Percentiles rank a stretch among this genome's conserved stretches.
These are phyloP conservation scores for Orius insidiosus DNA, from an alignment of 1,140 invertebrate genomes.

Conservation along the genomic window DNA sequence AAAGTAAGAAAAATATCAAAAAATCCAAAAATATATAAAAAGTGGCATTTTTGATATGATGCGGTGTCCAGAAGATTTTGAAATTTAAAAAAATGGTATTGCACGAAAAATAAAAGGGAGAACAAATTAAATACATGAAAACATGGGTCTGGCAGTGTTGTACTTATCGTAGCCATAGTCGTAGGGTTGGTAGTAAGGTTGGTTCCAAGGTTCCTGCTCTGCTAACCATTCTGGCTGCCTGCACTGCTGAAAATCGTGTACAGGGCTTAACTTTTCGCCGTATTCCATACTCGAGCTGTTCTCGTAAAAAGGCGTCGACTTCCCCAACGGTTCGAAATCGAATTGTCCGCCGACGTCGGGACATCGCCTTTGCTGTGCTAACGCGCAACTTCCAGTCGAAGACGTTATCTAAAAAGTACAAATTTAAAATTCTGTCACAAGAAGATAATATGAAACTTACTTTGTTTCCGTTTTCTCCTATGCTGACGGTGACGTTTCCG, in stretches of 20 bases:
- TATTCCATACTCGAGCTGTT: not conserved
- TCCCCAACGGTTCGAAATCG: slow-evolving; percentile 4
- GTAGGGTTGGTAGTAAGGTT: slow-evolving; percentile 1
- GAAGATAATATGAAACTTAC: slow-evolving; percentile 18
- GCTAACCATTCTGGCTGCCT: slow-evolving; percentile 8
- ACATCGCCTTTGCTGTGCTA: slow-evolving; percentile 28
- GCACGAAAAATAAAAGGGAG: no score
- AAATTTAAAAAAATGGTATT: no score
- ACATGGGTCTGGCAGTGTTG: slow-evolving; percentile 8
- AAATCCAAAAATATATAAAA: no score
- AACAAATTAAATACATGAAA: slow-evolving; percentile 5
- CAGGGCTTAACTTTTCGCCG: not conserved
- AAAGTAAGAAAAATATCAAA: no score
- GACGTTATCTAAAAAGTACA: slow-evolving; percentile 36
- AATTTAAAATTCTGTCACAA: not conserved
- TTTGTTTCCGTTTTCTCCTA: slow-evolving; percentile 49
- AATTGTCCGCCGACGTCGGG: not conserved
- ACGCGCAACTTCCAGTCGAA: slow-evolving; percentile 38
- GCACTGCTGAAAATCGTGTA: not conserved
- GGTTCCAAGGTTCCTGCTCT: slow-evolving; percentile 5
- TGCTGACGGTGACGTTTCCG: slow-evolving; percentile 56
- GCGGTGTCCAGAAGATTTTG: no score
- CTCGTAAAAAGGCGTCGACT: slow-evolving; percentile 11
- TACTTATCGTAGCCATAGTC: slow-evolving; percentile 4
- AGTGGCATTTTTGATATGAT: no score